Evolutionary conservation across 2,888 invertebrate species (phyloP), one percentile per base, ranked within the genome.

Genomic region (Chloromyia formosa): DNA sequence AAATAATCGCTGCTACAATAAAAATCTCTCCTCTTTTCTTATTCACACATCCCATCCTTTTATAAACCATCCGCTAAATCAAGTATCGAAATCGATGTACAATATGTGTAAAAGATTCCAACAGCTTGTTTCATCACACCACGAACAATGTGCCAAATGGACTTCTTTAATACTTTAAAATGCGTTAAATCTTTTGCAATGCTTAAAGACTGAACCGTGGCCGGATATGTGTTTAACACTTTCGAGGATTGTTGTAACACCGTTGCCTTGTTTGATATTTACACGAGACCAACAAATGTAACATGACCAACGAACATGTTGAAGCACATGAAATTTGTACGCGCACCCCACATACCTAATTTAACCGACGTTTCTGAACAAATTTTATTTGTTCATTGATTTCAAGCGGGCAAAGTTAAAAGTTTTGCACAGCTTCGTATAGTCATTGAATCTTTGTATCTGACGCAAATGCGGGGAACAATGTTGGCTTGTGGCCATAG

Each of bases 261-360:
- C 71, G 74, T 74, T 71, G 71, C 66, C 66, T 66, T 66, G 66
- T 66, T 71, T 76, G 74, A 76, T 76, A 74, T 74, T 72, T 62
- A 71, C 76, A 74, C 66, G 74, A 66, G 74, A 72, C 72, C 58
- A 74, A 76, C 76, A 74, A 66, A 74, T 74, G 74, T 74, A 72
- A 76, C 74, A 76, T 76, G 69, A 74, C 71, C 74, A 66, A 74
- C 72, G 72, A 76, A 76, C 76, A 76, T 76, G 73, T 61, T 71
- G 14, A 7, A 58, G 58, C 71, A 71, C 71, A 71, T 40, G 71
- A 71, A 71, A 71, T 71, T 71, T 71, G 71, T 58, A 71, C 53
- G 54, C 16, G 54, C 58, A 71, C 58, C 71, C 58, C 71, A 71
- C 71, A 71, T 20, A 58, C 56, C 58, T 71, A 49, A 66, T 66